phyloP scores from a whole-genome alignment of 35 echinoderm and acorn worm genomes.

The Amphiura filiformis region DNA sequence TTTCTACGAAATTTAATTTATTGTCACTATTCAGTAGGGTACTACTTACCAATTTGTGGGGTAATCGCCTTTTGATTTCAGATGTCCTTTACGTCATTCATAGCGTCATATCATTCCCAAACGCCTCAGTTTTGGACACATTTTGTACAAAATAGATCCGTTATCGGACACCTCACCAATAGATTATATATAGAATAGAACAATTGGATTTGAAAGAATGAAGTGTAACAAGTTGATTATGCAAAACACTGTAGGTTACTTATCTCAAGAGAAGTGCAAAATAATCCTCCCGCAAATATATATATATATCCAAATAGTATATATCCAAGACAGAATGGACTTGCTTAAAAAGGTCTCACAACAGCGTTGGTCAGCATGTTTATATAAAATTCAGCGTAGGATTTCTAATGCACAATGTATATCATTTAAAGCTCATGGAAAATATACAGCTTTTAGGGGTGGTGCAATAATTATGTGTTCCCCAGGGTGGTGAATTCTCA shows the following conservation, averaged over 20 bases:
- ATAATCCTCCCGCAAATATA: no score
- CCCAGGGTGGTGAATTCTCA: no score
- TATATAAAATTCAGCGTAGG: neutral
- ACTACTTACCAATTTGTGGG: neutral
- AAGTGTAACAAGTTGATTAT: neutral
- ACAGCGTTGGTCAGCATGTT: neutral
- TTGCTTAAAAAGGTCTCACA: neutral
- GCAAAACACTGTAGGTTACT: neutral
- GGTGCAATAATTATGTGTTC: no score
- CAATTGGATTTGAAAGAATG: neutral
- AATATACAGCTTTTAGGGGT: neutral
- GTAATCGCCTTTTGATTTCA: neutral
- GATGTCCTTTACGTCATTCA: neutral
- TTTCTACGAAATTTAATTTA: neutral
- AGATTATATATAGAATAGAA: neutral
- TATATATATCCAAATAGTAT: neutral
- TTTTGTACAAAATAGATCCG: conserved; percentile 3
- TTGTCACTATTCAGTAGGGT: neutral
- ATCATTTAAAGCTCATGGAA: conserved; percentile 8
- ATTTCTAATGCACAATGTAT: neutral
- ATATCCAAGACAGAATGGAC: neutral
- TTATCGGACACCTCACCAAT: neutral
- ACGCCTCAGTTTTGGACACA: neutral
- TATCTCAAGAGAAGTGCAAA: neutral
- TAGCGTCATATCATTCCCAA: neutral